Evolutionary conservation across 2,888 invertebrate species (phyloP).

Genomic region (Eilema sororculum): DNA sequence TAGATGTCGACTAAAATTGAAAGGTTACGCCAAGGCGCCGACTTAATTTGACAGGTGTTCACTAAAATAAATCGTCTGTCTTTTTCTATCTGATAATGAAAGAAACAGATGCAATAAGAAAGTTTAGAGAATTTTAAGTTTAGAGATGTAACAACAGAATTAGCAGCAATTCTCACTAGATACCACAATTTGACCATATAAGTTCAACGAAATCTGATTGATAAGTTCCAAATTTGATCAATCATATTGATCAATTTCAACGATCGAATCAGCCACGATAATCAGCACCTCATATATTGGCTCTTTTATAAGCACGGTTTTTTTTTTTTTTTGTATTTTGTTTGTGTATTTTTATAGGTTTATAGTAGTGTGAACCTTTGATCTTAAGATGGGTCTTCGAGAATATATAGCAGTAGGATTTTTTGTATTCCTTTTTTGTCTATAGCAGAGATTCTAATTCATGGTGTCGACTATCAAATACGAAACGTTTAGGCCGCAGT

Average conservation of each 20-base stretch:
- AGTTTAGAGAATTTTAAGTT: too few species aligned
- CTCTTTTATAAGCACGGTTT: slow-evolving; percentile 54
- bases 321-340: slow-evolving; percentile 2
- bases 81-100: too few species aligned
- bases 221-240: neutral
- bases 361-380: neutral
- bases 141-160: too few species aligned
- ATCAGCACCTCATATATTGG: slow-evolving; percentile 54
- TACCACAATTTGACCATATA: neutral
- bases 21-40: too few species aligned
- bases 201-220: neutral
- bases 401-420: neutral
- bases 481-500: neutral
- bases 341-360: slow-evolving; percentile 1
- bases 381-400: neutral
- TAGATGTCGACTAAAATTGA: too few species aligned
- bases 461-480: neutral
- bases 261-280: slow-evolving; percentile 34
- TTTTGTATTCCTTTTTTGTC: neutral
- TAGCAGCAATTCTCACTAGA: too few species aligned
- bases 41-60: too few species aligned
- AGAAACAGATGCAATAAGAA: too few species aligned
- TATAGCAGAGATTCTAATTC: neutral
- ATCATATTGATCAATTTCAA: neutral
- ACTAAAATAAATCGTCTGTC: too few species aligned